Evolutionary conservation across 1,140 invertebrate species (phyloP).

Genomic region (Drosophila subobscura): DNA sequence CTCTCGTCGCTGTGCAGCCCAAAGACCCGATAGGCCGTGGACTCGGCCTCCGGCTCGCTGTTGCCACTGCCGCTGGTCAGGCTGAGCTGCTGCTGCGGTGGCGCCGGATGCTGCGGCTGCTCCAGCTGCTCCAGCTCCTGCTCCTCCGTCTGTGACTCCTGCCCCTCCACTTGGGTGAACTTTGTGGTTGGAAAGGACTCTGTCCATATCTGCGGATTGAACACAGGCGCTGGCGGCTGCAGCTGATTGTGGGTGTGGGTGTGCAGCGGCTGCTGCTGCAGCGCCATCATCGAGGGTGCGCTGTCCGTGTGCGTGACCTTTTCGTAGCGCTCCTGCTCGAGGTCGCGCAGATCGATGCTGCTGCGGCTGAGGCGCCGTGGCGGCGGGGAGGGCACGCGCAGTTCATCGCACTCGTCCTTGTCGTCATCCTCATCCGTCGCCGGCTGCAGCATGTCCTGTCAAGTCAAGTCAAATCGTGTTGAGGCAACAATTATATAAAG

Average conservation of each 20-base stretch:
- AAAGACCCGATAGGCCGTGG: constrained; percentile 66
- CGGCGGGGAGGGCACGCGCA: constrained; percentile 80
- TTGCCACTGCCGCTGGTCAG: constrained; percentile 68
- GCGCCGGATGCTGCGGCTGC: neutral
- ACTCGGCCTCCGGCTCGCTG: constrained; percentile 64
- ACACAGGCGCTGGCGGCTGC: constrained; percentile 61
- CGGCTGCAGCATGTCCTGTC: constrained; percentile 78
- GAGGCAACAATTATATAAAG: constrained; percentile 30
- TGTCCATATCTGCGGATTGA: constrained; percentile 71
- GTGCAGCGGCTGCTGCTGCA: constrained; percentile 57
- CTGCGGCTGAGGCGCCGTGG: constrained; percentile 81
- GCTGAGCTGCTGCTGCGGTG: constrained; percentile 57
- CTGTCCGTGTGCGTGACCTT: constrained; percentile 83
- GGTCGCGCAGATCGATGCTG: constrained; percentile 82
- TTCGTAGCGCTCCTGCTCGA: constrained; percentile 83
- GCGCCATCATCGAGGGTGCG: constrained; percentile 82
- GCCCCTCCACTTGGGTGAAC: neutral
- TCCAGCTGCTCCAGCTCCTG: constrained; percentile 3
- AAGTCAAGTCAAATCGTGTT: constrained; percentile 5
- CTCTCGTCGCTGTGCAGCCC: constrained; percentile 76
- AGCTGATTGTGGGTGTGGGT: constrained; percentile 45
- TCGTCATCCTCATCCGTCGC: constrained; percentile 82
- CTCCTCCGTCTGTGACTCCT: constrained; percentile 13
- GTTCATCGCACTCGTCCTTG: constrained; percentile 82
- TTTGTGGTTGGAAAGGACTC: constrained; percentile 37